Base-by-base conservation (phyloP, 2,797 vertebrate genomes). In the Pogonophryne albipinna region DNA sequence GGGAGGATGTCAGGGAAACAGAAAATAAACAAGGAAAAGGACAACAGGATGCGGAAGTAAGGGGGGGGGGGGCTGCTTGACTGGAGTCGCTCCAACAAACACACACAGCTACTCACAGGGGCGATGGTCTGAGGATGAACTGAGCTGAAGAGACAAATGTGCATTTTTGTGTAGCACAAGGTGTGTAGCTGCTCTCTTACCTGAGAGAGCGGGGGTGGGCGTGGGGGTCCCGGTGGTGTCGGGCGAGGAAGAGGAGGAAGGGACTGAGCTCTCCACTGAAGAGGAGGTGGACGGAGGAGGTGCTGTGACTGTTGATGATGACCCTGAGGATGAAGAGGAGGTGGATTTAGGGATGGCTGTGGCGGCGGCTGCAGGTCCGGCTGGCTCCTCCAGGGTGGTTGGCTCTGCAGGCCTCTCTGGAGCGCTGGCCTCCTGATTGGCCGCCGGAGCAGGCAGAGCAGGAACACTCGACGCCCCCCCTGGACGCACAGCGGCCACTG, bases 401-500 rank as follows among this genome's bases (percentile, higher is more conserved):
- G 95, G 85, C 78, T 94, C 96, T 90, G 93, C 94, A 1, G 95
- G 90, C 23, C 91, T 89, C 76, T 95, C 94, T 0, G 90, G 65
- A 51, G 57, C 55, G 4, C 74, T 31, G 47, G 80, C 71, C 64
- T 80, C 95, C 76, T 91, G 95, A 78, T 93, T 90, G 71, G 46
- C 78, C 85, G 34, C 34, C 94, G 66, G 27, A 27, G 94, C 86
- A 55, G 93, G 47, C 13, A 85, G 84, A 55, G 93, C 89, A 15
- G 94, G 89, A 62, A 91, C 41, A 1, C 88, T 68, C 44, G 90
- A 59, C 4, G 93, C 62, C 19, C 90, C 93, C 84, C 96, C 96
- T 60, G 95, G 92, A 77, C 93, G 95, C 82, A 90, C 93, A 17
- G 92, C 90, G n/a, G 94, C 95, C 90, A 95, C 97, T 97, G 92